These are phyloP conservation scores for Cryptocephalus moraei DNA, from an alignment of 2,888 invertebrate genomes.

Conservation along the genomic window DNA sequence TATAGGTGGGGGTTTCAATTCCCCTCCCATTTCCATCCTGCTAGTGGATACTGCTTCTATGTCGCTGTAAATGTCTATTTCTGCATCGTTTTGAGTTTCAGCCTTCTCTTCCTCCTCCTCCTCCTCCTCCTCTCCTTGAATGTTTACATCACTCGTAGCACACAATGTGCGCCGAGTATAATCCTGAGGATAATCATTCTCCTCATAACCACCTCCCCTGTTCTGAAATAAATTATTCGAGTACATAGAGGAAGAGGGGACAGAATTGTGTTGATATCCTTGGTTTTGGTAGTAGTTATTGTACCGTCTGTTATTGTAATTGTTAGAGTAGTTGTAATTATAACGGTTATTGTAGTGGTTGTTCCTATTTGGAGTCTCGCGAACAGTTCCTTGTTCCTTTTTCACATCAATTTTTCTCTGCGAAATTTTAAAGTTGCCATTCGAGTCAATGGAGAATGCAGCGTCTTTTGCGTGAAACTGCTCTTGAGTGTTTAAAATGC, in stretches of 20 bases:
- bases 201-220: slow-evolving; percentile 9
- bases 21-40: slow-evolving; percentile 25
- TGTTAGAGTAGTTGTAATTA: slow-evolving; percentile 1
- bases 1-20: slow-evolving; percentile 8
- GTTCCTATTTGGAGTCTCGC: slow-evolving; percentile 8
- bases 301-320: slow-evolving; percentile 8
- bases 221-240: slow-evolving; percentile 3
- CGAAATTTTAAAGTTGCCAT: slow-evolving; percentile 52
- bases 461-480: slow-evolving; percentile 57
- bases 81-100: slow-evolving; percentile 34
- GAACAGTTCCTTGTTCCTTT: slow-evolving; percentile 5
- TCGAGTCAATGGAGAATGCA: slow-evolving; percentile 46
- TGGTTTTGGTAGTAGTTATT: slow-evolving; percentile 12
- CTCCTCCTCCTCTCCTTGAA: slow-evolving; percentile 14
- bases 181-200: slow-evolving; percentile 24
- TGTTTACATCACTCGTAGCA: slow-evolving; percentile 21
- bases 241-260: slow-evolving; percentile 13
- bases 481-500: slow-evolving; percentile 60
- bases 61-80: slow-evolving; percentile 53
- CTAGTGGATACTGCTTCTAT: slow-evolving; percentile 40
- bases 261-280: slow-evolving; percentile 11
- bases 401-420: slow-evolving; percentile 12
- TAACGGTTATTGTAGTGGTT: slow-evolving; percentile 6
- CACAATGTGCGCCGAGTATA: slow-evolving; percentile 26
- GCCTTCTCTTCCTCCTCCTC: slow-evolving; percentile 17